Evolutionary conservation across 1,140 invertebrate genomes (phyloP), one percentile per base, ranked within the genome.

Genomic region (Euwallacea fornicatus): DNA sequence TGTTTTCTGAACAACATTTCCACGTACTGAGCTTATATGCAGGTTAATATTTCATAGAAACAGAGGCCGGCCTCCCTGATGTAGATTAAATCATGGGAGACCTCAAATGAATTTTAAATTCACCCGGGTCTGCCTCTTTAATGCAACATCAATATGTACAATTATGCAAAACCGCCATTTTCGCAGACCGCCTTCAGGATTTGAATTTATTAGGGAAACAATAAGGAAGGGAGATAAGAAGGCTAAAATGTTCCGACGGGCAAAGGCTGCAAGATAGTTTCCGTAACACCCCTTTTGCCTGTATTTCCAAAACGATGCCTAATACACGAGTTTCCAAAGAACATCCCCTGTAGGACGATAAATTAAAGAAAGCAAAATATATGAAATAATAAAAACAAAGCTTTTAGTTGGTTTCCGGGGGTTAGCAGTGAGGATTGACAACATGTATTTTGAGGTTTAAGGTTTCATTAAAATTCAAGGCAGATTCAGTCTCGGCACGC

Each of bases 181-280:
- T 78, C 76, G 74, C 74, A 72, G 75, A 75, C 79, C 77, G 75
- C 77, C 78, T 78, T 66, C 74, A 66, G 78, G 78, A 81, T 81
- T 81, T 79, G 78, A 81, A 81, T 81, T 81, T 78, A 81, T 81
- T 81, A 80, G 74, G 74, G 64, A 77, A 81, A 81, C 79, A 80
- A 81, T 80, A 78, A 47, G 76, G 77, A 78, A 78, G 73, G 65
- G 54, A 77, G 78, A 79, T 79, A 80, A 80, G 78, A 79, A 78
- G 73, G 74, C 69, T 61, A 53, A 66, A 64, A 60, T 64, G 43
- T 69, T 69, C 56, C 66, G 56, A 11, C 56, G 44, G 67, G 46
- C 59, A 9, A 41, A 10, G 46, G 46, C 46, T 50, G 7, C 46
- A 56, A 63, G 63, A 55, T 66, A 66, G 33, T 41, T 66, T 66